Evolutionary conservation across 1,140 invertebrate species (phyloP).

Genomic region (Trachelipus rathkii): DNA sequence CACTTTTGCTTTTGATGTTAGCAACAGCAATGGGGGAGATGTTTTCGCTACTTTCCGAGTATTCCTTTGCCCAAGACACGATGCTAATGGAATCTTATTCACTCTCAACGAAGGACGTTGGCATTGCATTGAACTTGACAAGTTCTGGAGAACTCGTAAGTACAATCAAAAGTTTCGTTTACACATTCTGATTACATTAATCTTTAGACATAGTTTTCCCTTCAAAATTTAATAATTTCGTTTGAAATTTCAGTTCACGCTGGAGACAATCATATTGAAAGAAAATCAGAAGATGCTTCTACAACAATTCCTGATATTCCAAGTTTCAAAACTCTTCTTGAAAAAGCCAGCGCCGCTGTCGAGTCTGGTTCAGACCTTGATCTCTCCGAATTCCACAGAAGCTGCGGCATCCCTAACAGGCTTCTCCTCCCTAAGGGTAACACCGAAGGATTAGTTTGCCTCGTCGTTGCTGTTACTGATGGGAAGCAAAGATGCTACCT

Average conservation of each 20-base stretch:
- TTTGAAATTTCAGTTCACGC: not conserved
- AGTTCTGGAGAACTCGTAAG: constrained; percentile 53
- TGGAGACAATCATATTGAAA: not conserved
- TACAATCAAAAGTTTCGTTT: too few species aligned
- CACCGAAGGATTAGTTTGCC: constrained; percentile 52
- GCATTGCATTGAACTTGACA: constrained; percentile 64
- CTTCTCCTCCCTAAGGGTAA: constrained; percentile 59
- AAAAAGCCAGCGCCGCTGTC: constrained; percentile 25
- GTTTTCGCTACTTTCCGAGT: constrained; percentile 54
- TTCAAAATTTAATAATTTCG: too few species aligned
- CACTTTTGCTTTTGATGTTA: constrained; percentile 58
- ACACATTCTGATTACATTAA: too few species aligned
- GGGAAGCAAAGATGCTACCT: constrained; percentile 46
- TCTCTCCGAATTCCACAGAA: constrained; percentile 50
- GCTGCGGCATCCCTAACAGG: constrained; percentile 60
- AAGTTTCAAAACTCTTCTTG: constrained; percentile 28
- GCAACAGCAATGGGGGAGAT: constrained; percentile 58
- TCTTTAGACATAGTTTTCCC: too few species aligned
- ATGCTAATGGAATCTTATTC: constrained; percentile 57
- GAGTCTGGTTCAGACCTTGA: constrained; percentile 8
- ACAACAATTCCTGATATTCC: constrained; percentile 39
- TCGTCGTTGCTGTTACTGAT: constrained; percentile 53
- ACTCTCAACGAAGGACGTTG: constrained; percentile 59
- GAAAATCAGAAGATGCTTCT: constrained; percentile 24
- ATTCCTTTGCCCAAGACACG: constrained; percentile 68